Percentiles rank a stretch among this genome's conserved stretches.
Conservation (phyloP, 2,797 vertebrate species). For the Acanthopagrus latus region DNA sequence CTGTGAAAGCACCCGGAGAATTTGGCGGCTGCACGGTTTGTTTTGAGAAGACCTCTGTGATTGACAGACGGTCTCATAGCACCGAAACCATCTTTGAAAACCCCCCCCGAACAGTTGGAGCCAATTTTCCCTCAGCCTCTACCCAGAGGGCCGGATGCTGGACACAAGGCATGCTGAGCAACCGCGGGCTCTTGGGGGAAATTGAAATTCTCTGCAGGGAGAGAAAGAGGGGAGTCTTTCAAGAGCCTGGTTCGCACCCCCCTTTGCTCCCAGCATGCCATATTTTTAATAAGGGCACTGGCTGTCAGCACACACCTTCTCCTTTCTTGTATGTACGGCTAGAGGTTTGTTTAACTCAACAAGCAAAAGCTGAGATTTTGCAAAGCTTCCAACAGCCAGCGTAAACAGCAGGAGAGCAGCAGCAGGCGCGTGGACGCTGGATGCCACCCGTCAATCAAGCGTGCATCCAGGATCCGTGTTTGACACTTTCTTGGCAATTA, state of each 20-base stretch:
- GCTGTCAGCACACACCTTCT: conserved; percentile 62
- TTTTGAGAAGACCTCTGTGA: conserved; percentile 46
- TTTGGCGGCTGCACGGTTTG: background rate
- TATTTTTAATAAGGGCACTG: conserved; percentile 77
- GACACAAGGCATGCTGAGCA: conserved; percentile 64
- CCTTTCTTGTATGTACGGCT: conserved; percentile 63
- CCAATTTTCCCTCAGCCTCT: conserved; percentile 56
- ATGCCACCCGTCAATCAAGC: conserved; percentile 68
- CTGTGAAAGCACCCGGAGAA: conserved; percentile 1
- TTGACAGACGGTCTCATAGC: conserved; percentile 51
- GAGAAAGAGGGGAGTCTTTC: conserved; percentile 69
- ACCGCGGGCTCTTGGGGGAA: conserved; percentile 60
- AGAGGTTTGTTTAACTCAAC: conserved; percentile 61
- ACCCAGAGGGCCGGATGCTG: conserved; percentile 54
- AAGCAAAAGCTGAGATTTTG: conserved; percentile 48
- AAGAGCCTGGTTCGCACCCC: conserved; percentile 58
- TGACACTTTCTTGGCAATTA: conserved; percentile 43
- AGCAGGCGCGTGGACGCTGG: conserved; percentile 22
- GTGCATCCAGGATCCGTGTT: conserved; percentile 7
- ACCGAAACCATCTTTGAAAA: conserved; percentile 56
- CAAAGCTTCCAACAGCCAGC: conserved; percentile 55
- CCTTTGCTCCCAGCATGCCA: conserved; percentile 67
- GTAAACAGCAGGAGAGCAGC: conserved; percentile 48
- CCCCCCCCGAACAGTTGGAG: conserved; percentile 60
- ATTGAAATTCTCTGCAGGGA: conserved; percentile 76